phyloP scores from a whole-genome alignment of 2,888 invertebrate species.

The Anoplius nigerrimus region DNA sequence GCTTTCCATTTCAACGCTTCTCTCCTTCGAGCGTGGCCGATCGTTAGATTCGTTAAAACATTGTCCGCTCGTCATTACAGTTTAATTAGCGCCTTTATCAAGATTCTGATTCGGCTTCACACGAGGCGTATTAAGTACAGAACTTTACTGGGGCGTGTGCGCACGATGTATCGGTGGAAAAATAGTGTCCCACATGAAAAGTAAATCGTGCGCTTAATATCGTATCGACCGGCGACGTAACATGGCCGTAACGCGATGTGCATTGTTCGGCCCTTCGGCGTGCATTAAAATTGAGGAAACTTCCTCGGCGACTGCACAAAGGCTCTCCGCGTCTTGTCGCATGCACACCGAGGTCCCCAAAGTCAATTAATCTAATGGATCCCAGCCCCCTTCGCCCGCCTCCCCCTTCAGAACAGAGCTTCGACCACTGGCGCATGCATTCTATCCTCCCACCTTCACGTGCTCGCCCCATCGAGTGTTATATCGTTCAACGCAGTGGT shows the following conservation, averaged over 20 bases:
- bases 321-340: constrained; percentile 11
- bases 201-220: too few relatives aligned
- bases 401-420: constrained; percentile 1
- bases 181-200: too few relatives aligned
- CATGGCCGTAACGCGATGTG: too few relatives aligned
- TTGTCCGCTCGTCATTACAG: too few relatives aligned
- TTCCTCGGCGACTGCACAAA: background rate
- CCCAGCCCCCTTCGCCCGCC: constrained; percentile 10
- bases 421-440: background rate
- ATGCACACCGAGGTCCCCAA: constrained; percentile 41
- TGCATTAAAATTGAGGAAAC: constrained; percentile 3
- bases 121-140: too few relatives aligned
- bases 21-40: background rate
- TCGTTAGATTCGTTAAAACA: too few relatives aligned
- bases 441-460: constrained; percentile 1
- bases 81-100: too few relatives aligned
- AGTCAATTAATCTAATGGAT: constrained; percentile 60
- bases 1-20: constrained; percentile 36
- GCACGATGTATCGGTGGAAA: too few relatives aligned
- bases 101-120: too few relatives aligned
- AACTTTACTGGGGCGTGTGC: too few relatives aligned
- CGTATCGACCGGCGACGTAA: too few relatives aligned
- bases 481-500: constrained; percentile 48
- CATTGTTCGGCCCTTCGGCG: background rate
- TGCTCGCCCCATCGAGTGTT: constrained; percentile 2